These are phyloP conservation scores for Myiozetetes cayanensis DNA, from an alignment of 2,113 vertebrate genomes.

Conservation along the genomic window DNA sequence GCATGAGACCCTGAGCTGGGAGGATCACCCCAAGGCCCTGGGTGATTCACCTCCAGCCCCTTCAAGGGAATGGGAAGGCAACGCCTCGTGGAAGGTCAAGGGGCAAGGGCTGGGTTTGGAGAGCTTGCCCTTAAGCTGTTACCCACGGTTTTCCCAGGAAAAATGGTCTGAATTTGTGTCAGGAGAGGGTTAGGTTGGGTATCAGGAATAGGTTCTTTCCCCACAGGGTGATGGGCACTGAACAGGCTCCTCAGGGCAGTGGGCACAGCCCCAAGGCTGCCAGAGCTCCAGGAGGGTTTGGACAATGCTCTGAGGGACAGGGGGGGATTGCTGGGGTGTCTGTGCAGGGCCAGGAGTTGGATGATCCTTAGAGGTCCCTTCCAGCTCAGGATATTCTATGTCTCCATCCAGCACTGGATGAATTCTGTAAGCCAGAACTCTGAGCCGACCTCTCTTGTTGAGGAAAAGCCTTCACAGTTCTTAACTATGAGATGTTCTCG, in stretches of 20 bases:
- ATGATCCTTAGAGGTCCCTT: not conserved
- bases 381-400: not conserved
- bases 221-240: not conserved
- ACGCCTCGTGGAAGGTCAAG: not conserved
- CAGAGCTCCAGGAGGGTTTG: not conserved
- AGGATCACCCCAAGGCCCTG: not conserved
- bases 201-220: not conserved
- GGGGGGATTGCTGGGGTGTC: not conserved
- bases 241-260: not conserved
- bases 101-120: not conserved
- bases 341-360: not conserved
- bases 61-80: not conserved
- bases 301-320: not conserved
- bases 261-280: not conserved
- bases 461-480: not conserved
- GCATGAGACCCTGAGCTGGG: not conserved
- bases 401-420: not conserved
- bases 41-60: not conserved
- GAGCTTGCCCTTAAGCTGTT: not conserved
- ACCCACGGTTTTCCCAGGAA: not conserved
- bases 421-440: not conserved
- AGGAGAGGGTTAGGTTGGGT: not conserved
- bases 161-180: not conserved
- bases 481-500: not conserved
- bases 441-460: rapidly evolving